Base-by-base conservation (phyloP, 1,140 invertebrate genomes). In the Pygmarrhopalites habei region DNA sequence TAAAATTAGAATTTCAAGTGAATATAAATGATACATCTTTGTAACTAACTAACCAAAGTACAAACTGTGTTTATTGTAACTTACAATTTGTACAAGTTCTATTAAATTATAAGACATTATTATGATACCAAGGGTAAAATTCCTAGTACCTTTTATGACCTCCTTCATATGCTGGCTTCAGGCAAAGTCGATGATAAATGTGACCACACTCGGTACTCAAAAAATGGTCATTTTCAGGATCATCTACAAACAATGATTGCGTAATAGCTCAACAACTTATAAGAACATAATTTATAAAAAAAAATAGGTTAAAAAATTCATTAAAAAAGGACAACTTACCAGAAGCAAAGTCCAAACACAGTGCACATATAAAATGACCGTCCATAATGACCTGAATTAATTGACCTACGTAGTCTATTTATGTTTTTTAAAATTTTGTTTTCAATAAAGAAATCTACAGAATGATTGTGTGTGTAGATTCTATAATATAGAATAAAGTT, bases 141-240 rank as follows among this genome's bases (percentile, higher is more conserved):
- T n/a, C n/a, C n/a, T n/a, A n/a, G 46, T 66, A 69, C 67, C 58
- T 62, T 53, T 62, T 70, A 35, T 66, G 59, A 43, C 68, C 68
- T 32, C 21, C 41, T 4, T 70, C 68, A 41, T 62, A 60, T 23
- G 65, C 47, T 19, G 59, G 35, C 21, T 67, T 65, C 10, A 70
- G 46, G 30, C 68, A 70, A 15, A 47, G n/a, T 26, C 62, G 64
- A 63, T 70, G 68, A 49, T 65, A 67, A 19, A 70, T 35, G 43
- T 70, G 68, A 39, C 68, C 68, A 41, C 68, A 66, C 46, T 66
- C 64, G 4, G 68, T 70, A 14, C 43, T 62, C 21, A 70, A 60
- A 55, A 70, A 67, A 51, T 66, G 66, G 32, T 70, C 68, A 3
- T 56, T 53, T 10, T 56, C 64, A 10, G 65, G 26, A 47, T 59